Evolutionary conservation across 2,888 invertebrate genomes (phyloP).

Genomic region (Orthosia gothica): DNA sequence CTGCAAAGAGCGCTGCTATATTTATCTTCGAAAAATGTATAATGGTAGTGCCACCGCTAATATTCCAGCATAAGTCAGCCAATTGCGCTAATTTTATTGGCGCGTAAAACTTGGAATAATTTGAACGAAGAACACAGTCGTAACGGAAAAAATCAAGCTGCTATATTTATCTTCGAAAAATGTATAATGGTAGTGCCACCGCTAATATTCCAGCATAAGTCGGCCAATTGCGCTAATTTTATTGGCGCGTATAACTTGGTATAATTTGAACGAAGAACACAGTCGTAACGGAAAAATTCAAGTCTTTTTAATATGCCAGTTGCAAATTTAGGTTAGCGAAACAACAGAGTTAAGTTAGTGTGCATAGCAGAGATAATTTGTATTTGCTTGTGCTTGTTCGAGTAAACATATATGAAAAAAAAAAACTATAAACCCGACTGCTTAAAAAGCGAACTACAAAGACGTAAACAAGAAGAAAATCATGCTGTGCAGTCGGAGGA

Average conservation of each 20-base stretch:
- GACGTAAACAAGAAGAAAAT: too few relatives aligned
- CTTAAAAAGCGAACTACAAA: too few relatives aligned
- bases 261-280: constrained; percentile 16
- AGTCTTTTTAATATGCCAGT: not conserved
- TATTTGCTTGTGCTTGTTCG: not conserved
- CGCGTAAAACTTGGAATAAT: constrained; percentile 26
- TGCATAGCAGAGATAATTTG: too few relatives aligned
- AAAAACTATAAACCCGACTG: too few relatives aligned
- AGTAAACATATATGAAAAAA: too few relatives aligned
- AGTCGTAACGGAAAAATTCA: constrained; percentile 16
- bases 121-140: constrained; percentile 6
- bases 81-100: constrained; percentile 37
- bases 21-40: constrained; percentile 8
- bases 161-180: constrained; percentile 2
- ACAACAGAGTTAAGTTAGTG: too few relatives aligned
- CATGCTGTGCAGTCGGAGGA: too few relatives aligned
- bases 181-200: constrained; percentile 11
- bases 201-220: constrained; percentile 16
- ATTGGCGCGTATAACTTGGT: constrained; percentile 28
- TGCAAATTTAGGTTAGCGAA: too few relatives aligned
- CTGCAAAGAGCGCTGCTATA: constrained; percentile 11
- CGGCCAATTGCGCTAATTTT: constrained; percentile 35
- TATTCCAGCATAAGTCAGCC: constrained; percentile 20
- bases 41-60: constrained; percentile 7
- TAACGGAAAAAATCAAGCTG: constrained; percentile 16